Evolutionary conservation across 2,888 invertebrate genomes (phyloP).

Genomic region (Chloroclystis v-ata): DNA sequence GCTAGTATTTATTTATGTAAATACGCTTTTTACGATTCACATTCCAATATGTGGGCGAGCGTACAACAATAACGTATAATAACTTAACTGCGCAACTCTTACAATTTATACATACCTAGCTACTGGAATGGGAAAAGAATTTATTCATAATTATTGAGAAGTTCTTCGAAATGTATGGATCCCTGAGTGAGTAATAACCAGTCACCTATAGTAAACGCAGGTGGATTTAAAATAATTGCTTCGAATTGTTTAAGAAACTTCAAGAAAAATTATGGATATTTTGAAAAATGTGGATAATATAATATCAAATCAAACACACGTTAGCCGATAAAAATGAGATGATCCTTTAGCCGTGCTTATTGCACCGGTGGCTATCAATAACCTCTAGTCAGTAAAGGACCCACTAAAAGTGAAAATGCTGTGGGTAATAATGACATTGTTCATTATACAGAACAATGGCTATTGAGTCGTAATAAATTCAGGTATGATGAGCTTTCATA

Average conservation of each 20-base stretch:
- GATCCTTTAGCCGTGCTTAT: background rate
- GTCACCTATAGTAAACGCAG: slow-evolving; percentile 4
- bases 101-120: slow-evolving; percentile 25
- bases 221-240: background rate
- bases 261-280: too few species aligned
- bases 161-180: slow-evolving; percentile 37
- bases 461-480: slow-evolving; percentile 26
- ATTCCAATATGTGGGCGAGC: slow-evolving; percentile 29
- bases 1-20: slow-evolving; percentile 19
- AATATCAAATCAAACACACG: too few species aligned
- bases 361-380: background rate
- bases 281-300: too few species aligned
- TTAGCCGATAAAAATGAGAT: too few species aligned
- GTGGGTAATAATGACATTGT: slow-evolving; percentile 29
- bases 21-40: slow-evolving; percentile 19
- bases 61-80: slow-evolving; percentile 57
- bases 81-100: slow-evolving; percentile 61
- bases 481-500: slow-evolving; percentile 18
- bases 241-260: background rate
- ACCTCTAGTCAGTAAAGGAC: slow-evolving; percentile 2
- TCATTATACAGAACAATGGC: slow-evolving; percentile 33
- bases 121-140: slow-evolving; percentile 53
- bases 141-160: slow-evolving; percentile 47
- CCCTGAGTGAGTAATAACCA: slow-evolving; percentile 29
- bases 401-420: slow-evolving; percentile 27